Base-by-base conservation (phyloP, 2,888 invertebrate species). In the Tetragonisca angustula region DNA sequence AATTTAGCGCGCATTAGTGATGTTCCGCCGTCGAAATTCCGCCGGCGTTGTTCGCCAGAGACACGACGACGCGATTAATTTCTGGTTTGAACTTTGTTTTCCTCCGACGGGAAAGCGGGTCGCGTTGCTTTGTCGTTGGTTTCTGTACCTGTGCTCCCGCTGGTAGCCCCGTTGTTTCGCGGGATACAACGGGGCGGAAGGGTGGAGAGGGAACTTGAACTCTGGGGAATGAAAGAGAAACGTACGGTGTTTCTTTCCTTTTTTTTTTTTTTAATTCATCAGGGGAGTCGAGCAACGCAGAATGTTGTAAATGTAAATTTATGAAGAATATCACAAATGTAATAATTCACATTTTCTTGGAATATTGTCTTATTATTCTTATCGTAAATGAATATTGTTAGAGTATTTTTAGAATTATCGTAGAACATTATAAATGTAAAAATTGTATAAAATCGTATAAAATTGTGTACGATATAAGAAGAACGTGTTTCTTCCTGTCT, bases 1-100 rank as follows among this genome's bases (percentile, higher is more conserved):
- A 76, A 85, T 85, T 79, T 79, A 67, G 59, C 65, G 61, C 73
- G 76, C 76, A 79, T 84, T 84, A 84, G 68, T 21, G 84, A 79
- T 76, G 76, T 65, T 83, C 59, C 83, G 50, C 43, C 43, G 65
- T 64, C 62, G 77, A 69, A 78, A 78, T 72, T 83, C 69, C 75
- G 36, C 27, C 49, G 9, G n/a, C 56, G n/a, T n/a, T 56, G 56
- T 56, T 24, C 61, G 32, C 50, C 19, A 15, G 43, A 43, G 43
- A 43, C 24, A 49, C 49, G 24, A 36, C 36, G 52, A 11, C 62
- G 27, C 83, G 82, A 82, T 82, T 81, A 68, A 67, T 77, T 65
- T 70, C 83, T 52, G 59, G 72, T 74, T 43, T 64, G 50, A 65
- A 70, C 77, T 71, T 73, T 61, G 65, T 61, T 70, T 76, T 19